phyloP scores from a whole-genome alignment of 2,888 invertebrate species.

The Chrysina gloriosa region DNA sequence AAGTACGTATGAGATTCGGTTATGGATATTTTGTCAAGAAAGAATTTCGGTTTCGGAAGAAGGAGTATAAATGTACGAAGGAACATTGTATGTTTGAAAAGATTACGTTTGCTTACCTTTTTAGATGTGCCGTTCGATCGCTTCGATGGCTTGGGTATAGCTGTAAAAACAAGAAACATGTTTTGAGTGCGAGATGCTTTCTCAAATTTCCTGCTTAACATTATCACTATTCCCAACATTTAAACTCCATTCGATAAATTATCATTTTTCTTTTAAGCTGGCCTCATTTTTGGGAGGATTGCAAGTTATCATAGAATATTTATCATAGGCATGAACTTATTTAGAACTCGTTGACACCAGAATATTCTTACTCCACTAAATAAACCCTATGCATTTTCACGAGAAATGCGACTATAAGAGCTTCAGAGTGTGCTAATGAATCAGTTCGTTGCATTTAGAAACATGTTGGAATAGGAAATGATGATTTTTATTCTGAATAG shows the following conservation, averaged over 20 bases:
- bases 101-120: conserved; percentile 48
- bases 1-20: conserved; percentile 29
- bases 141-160: conserved; percentile 53
- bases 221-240: conserved; percentile 14
- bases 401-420: too few relatives aligned
- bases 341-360: too few relatives aligned
- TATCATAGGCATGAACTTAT: background rate
- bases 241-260: background rate
- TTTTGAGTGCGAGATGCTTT: background rate
- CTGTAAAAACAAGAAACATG: conserved; percentile 46
- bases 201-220: background rate
- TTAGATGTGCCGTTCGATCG: conserved; percentile 51
- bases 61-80: background rate
- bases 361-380: too few relatives aligned
- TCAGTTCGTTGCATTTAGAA: too few relatives aligned
- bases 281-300: too few relatives aligned
- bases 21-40: conserved; percentile 25
- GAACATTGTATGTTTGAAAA: conserved; percentile 4
- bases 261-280: too few relatives aligned
- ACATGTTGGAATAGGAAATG: too few relatives aligned
- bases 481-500: too few relatives aligned
- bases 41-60: conserved; percentile 3
- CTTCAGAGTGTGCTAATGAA: too few relatives aligned
- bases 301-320: background rate
- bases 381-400: too few relatives aligned